These are phyloP conservation scores for Zaprionus inermis DNA, from an alignment of 1,140 invertebrate genomes.

Conservation along the genomic window DNA sequence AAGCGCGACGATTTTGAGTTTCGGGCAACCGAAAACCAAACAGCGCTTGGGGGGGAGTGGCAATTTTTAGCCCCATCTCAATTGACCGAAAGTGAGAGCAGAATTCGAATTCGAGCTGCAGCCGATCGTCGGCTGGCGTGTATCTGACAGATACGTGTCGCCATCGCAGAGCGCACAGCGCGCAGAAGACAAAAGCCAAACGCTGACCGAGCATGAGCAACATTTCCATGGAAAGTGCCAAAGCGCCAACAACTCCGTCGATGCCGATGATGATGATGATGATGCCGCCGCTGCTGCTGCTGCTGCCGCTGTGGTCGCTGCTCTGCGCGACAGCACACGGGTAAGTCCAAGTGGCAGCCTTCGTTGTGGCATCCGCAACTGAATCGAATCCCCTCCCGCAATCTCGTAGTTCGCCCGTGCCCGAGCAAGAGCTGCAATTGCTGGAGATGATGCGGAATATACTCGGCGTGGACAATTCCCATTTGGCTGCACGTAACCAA, in stretches of 20 bases:
- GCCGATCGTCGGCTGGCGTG: conserved; percentile 5
- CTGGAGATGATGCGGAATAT: conserved; percentile 62
- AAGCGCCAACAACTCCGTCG: conserved; percentile 46
- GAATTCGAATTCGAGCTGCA: conserved; percentile 28
- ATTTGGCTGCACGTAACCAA: conserved; percentile 33
- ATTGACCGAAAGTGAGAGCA: conserved; percentile 64
- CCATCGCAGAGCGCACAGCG: conserved; percentile 23
- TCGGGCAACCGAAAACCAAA: conserved; percentile 23
- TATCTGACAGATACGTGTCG: conserved; percentile 70
- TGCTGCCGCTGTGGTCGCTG: conserved; percentile 41
- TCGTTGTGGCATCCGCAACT: background rate
- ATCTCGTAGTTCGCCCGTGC: conserved; percentile 60
- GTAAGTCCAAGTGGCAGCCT: conserved; percentile 43
- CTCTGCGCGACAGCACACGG: conserved; percentile 31
- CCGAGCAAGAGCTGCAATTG: conserved; percentile 52
- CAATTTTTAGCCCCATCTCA: conserved; percentile 44
- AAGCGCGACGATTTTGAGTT: conserved; percentile 61
- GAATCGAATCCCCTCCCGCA: background rate
- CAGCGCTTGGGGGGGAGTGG: background rate
- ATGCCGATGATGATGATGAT: conserved; percentile 24
- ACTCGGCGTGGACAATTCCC: conserved; percentile 40
- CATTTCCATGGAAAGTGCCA: conserved; percentile 73
- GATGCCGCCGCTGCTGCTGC: conserved; percentile 15
- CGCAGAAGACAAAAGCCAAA: conserved; percentile 69
- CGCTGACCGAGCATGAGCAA: conserved; percentile 52